Conservation (phyloP, 2,113 vertebrate species). For the Myotis davidii region DNA sequence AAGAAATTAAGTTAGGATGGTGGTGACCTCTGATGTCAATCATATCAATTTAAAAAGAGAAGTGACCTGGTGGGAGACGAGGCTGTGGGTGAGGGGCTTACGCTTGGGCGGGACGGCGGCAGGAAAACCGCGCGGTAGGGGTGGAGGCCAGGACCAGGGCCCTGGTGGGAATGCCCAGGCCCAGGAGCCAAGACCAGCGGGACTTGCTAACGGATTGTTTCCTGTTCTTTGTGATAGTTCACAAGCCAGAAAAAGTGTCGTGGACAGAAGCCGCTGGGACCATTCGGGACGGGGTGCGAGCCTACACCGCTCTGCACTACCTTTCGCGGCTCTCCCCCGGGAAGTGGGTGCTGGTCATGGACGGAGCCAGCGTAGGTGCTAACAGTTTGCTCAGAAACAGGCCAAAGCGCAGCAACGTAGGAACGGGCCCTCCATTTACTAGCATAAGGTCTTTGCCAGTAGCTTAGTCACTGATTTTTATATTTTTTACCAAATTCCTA, state of each 20-base stretch:
- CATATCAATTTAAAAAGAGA: neutral
- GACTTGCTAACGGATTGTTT: neutral
- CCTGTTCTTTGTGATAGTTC: constrained; percentile 84
- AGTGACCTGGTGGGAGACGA: neutral
- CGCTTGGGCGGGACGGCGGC: neutral
- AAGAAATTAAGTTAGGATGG: neutral
- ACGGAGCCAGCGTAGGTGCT: constrained; percentile 94
- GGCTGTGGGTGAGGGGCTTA: neutral
- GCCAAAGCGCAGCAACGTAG: neutral
- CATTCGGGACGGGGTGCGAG: constrained; percentile 91
- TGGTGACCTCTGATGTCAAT: neutral
- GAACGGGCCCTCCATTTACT: neutral
- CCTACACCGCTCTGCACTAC: constrained; percentile 94
- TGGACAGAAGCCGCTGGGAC: constrained; percentile 89
- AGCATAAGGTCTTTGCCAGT: neutral
- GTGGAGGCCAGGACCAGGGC: neutral
- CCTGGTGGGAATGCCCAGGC: neutral
- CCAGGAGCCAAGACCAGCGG: neutral
- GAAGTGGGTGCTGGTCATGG: constrained; percentile 92
- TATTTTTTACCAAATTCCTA: neutral
- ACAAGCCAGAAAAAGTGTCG: constrained; percentile 92
- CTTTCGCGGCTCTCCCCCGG: constrained; percentile 90
- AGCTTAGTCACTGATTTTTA: neutral
- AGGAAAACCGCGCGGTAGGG: rapidly evolving
- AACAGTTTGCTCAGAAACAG: neutral